These are phyloP conservation scores for Ciconia stormi DNA, from an alignment of 2,113 vertebrate genomes.

Conservation along the genomic window DNA sequence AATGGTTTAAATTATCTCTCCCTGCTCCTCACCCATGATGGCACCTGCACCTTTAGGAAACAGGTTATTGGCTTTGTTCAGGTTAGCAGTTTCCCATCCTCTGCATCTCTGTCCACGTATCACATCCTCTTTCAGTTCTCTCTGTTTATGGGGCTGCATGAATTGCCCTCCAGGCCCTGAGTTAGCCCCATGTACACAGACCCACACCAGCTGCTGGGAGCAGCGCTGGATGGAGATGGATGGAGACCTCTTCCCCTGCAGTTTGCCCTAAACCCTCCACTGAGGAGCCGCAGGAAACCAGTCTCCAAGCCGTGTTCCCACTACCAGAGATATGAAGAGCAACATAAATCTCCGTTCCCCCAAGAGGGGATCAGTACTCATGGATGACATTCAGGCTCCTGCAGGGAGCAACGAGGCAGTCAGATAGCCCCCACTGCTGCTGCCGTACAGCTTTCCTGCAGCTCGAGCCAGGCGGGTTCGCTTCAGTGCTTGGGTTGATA, in stretches of 20 bases:
- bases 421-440: background rate
- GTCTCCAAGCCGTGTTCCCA: background rate
- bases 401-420: background rate
- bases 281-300: background rate
- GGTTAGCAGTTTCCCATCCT: background rate
- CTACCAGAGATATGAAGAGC: background rate
- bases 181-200: accelerated
- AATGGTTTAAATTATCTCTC: background rate
- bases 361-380: background rate
- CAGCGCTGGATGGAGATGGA: background rate
- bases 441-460: accelerated
- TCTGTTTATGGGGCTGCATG: background rate
- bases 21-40: background rate
- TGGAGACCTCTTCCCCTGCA: background rate
- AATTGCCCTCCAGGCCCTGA: background rate
- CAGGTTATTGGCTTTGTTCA: background rate
- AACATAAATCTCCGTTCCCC: background rate
- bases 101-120: background rate
- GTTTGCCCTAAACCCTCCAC: background rate
- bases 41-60: background rate
- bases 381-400: background rate
- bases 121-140: background rate
- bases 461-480: background rate
- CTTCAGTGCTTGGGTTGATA: background rate
- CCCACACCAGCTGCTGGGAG: background rate